Evolutionary conservation across 2,797 vertebrate genomes (phyloP).

Genomic region (Eutrigla gurnardus): DNA sequence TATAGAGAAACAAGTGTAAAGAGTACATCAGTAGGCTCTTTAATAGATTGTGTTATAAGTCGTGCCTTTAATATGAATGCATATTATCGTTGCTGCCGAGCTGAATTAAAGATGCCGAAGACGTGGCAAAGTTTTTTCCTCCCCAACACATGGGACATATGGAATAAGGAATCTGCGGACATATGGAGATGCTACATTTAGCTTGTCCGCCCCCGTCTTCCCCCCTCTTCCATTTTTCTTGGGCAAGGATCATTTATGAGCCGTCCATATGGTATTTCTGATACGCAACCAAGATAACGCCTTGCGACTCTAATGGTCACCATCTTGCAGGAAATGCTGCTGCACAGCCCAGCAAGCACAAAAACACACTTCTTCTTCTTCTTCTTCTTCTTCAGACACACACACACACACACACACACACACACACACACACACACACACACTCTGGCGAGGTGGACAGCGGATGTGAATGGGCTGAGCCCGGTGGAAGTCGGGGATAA

Average conservation of each 20-base stretch:
- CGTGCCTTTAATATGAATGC: too few species aligned
- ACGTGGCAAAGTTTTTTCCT: background rate
- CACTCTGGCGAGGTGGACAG: conserved; percentile 29
- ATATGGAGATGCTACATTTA: conserved; percentile 57
- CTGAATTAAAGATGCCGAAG: too few species aligned
- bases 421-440: conserved; percentile 6
- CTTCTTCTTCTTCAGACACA: background rate
- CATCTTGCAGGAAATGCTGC: conserved; percentile 22
- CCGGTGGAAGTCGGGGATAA: conserved; percentile 68
- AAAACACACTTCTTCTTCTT: background rate
- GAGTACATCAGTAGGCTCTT: too few species aligned
- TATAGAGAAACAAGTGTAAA: too few species aligned
- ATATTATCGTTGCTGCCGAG: too few species aligned
- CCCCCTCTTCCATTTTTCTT: conserved; percentile 9
- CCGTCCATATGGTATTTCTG: conserved; percentile 43
- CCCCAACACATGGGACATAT: conserved; percentile 40
- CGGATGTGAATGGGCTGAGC: conserved; percentile 49
- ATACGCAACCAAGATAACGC: conserved; percentile 36
- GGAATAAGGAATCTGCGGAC: conserved; percentile 41
- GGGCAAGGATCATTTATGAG: conserved; percentile 34
- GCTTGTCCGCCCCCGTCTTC: conserved; percentile 31
- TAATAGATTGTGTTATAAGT: too few species aligned
- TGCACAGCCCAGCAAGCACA: background rate
- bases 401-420: conserved; percentile 2
- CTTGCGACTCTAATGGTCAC: conserved; percentile 21